These are phyloP conservation scores for Rhabdornis inornatus DNA, from an alignment of 2,113 vertebrate genomes.

Conservation along the genomic window DNA sequence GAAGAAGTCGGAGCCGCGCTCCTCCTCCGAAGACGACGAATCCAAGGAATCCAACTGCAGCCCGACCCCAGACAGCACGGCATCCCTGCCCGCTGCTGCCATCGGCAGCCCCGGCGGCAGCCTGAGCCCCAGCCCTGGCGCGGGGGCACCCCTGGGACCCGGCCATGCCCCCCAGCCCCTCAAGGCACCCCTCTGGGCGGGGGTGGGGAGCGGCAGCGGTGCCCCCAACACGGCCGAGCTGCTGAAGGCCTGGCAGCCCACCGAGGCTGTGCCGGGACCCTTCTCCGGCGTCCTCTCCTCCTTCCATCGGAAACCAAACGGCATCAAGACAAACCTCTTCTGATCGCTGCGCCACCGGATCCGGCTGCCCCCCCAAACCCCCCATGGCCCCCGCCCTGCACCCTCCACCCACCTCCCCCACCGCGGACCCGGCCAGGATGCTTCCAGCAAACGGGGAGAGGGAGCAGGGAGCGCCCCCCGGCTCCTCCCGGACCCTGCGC, in stretches of 20 bases:
- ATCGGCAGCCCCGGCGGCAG: slow-evolving; percentile 85
- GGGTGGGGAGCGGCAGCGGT: slow-evolving; percentile 75
- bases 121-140: slow-evolving; percentile 87
- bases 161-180: slow-evolving; percentile 81
- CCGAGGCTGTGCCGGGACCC: slow-evolving; percentile 88
- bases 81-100: slow-evolving; percentile 84
- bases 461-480: neutral
- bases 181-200: slow-evolving; percentile 86
- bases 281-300: slow-evolving; percentile 93
- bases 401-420: neutral
- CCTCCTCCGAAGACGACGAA: slow-evolving; percentile 91
- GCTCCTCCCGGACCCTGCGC: neutral
- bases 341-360: slow-evolving; percentile 65
- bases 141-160: slow-evolving; percentile 72
- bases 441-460: neutral
- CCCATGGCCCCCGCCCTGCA: neutral
- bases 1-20: slow-evolving; percentile 85
- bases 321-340: slow-evolving; percentile 92
- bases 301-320: slow-evolving; percentile 90
- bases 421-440: neutral
- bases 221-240: slow-evolving; percentile 81
- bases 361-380: neutral
- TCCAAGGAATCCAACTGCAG: slow-evolving; percentile 96
- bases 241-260: slow-evolving; percentile 92
- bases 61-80: slow-evolving; percentile 95